Evolutionary conservation across 2,888 invertebrate genomes (phyloP).

Genomic region (Stratiomys singularior): DNA sequence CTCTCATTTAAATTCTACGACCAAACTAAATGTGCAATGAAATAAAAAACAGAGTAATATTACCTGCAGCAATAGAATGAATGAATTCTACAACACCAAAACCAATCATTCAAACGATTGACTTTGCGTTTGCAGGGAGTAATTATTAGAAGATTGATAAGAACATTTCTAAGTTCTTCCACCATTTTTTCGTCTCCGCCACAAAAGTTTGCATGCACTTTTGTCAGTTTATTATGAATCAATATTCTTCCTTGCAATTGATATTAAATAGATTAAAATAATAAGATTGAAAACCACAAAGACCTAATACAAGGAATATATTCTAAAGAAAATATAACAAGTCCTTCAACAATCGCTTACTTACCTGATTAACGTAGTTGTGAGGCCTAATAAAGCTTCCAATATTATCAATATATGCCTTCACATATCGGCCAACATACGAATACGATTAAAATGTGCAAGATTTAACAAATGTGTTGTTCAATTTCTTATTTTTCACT

Average conservation of each 20-base stretch:
- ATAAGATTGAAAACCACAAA: too few species aligned
- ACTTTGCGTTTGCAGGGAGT: conserved; percentile 54
- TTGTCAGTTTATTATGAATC: not conserved
- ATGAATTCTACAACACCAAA: conserved; percentile 21
- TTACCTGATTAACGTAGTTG: too few species aligned
- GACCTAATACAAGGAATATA: too few species aligned
- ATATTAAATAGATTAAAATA: too few species aligned
- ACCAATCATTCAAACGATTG: conserved; percentile 51
- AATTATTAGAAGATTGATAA: conserved; percentile 39
- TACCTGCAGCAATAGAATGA: not conserved
- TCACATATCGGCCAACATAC: not conserved
- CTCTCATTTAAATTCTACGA: too few species aligned
- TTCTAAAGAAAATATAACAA: conserved; percentile 1
- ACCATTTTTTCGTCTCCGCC: not conserved
- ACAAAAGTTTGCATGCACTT: not conserved
- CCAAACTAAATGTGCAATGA: too few species aligned
- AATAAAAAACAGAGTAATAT: too few species aligned
- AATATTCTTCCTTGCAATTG: too few species aligned
- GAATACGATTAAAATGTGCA: not conserved
- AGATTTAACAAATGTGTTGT: conserved; percentile 10
- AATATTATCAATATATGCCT: too few species aligned
- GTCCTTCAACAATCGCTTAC: conserved; percentile 2
- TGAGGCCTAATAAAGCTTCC: too few species aligned
- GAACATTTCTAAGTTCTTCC: not conserved
- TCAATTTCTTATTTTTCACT: not conserved